Conservation (phyloP, 2,113 vertebrate genomes). For the Hydrolagus affinis region DNA sequence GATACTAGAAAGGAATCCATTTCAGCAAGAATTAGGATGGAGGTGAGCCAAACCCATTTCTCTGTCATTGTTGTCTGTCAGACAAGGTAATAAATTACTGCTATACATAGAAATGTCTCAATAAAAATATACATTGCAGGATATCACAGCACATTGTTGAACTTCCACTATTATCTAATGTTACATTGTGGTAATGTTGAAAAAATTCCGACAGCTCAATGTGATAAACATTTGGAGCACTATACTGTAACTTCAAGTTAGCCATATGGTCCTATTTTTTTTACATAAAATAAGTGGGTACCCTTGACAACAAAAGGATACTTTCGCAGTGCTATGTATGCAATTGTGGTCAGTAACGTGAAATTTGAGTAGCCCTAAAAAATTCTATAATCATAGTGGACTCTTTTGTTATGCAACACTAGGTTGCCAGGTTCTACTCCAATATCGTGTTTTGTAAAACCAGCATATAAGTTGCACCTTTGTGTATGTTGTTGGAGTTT, state of each 20-base stretch:
- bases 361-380: not conserved
- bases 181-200: not conserved
- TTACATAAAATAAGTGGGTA: not conserved
- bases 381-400: not conserved
- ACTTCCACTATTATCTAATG: not conserved
- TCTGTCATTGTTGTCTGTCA: conserved; percentile 16
- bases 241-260: not conserved
- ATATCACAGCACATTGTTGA: not conserved
- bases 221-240: no score
- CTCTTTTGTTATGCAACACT: not conserved
- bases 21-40: conserved; percentile 73
- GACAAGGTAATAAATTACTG: not conserved
- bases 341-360: not conserved
- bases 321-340: not conserved
- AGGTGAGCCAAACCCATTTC: conserved; percentile 57
- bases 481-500: not conserved
- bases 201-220: not conserved
- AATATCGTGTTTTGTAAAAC: not conserved
- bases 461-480: not conserved
- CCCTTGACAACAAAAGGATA: not conserved
- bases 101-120: not conserved
- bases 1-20: conserved; percentile 69
- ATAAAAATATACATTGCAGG: conserved; percentile 3
- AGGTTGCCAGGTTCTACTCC: not conserved
- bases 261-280: not conserved